Evolutionary conservation across 2,888 invertebrate genomes (phyloP), one percentile per base, ranked within the genome.

Genomic region (Drosophila rubida): DNA sequence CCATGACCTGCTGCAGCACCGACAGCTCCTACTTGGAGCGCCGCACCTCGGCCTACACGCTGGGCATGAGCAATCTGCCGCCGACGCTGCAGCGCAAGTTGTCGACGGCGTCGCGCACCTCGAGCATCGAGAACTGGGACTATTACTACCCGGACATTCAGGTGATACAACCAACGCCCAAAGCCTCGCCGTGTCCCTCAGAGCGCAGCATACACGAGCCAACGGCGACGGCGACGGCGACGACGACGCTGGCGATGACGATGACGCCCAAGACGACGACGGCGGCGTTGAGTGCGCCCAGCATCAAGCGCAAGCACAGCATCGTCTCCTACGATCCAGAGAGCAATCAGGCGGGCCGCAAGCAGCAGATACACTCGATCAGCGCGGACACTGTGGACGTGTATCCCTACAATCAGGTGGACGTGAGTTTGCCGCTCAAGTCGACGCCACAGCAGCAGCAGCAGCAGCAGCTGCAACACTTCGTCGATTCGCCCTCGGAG

Each of bases 21-120:
- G 96, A 95, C 64, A 96, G 96, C 90, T 96, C 96, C 62, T 96
- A 96, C 89, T 93, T 96, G 89, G 96, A 96, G 91, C 94, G 96
- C 51, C 94, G 96, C 51, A 96, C 95, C 74, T 96, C 96, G 16
- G 95, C 96, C 39, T 95, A 96, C 71, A 95, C 95, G 60, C 93
- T 96, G 91, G 95, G 96, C 66, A 93, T 95, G 90, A 94, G 95
- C 58, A 95, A 95, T 77, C 67, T 92, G 58, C 91, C 92, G 46
- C 89, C 92, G 8, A 87, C 91, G 62, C 80, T 92, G 69, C 90
- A 90, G 66, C 87, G 90, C 14, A 91, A 91, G 62, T 74, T 91
- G 27, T 90, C 91, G 30, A 86, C 91, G n/a, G 84, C 90, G 27
- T 90, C 90, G 39, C 90, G 90, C 7, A 87, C 90, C 42, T 91